Evolutionary conservation across 1,140 invertebrate genomes (phyloP).

Genomic region (Cherax quadricarinatus): DNA sequence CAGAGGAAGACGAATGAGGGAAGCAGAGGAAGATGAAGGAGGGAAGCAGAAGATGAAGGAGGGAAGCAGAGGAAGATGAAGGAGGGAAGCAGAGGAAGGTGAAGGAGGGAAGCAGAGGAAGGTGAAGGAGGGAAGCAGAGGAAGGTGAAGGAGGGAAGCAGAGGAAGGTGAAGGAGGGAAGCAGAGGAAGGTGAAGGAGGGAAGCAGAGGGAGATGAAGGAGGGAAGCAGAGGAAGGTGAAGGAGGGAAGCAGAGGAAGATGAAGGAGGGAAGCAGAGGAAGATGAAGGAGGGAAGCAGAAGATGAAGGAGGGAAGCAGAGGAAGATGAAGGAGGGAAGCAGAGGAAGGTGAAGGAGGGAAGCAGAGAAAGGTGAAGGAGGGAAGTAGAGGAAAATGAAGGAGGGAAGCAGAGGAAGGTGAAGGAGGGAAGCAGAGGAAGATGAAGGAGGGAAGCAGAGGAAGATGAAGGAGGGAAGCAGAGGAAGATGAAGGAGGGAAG

Average conservation of each 20-base stretch:
- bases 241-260: neutral
- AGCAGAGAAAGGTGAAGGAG: neutral
- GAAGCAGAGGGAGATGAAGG: neutral
- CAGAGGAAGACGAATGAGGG: neutral
- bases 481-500: too few relatives aligned
- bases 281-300: neutral
- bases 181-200: neutral
- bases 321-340: neutral
- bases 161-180: neutral
- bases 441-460: too few relatives aligned
- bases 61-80: neutral
- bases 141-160: neutral
- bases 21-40: neutral
- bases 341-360: neutral
- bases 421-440: too few relatives aligned
- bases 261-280: neutral
- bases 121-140: neutral
- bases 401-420: too few relatives aligned
- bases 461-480: too few relatives aligned
- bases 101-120: neutral
- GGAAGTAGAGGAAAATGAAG: neutral
- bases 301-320: neutral
- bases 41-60: neutral
- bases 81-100: neutral
- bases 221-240: neutral